Percentiles rank a stretch among this genome's conserved stretches.
Conservation (phyloP, 2,888 invertebrate genomes). For the Empis stercorea region DNA sequence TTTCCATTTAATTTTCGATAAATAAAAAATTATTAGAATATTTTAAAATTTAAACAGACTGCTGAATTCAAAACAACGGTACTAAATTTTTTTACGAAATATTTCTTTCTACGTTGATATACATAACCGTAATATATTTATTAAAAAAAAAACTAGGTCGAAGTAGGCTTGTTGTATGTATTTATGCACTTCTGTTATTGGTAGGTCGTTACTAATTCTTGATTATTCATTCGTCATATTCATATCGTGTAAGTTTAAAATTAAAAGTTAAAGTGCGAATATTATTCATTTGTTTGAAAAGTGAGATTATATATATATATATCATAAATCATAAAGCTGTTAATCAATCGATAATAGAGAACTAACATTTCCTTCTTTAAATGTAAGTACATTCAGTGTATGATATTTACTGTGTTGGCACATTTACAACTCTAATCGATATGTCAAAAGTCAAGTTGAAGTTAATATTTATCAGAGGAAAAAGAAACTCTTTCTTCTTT, state of each 20-base stretch:
- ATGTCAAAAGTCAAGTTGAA: too few species aligned
- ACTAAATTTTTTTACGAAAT: neutral
- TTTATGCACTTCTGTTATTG: neutral
- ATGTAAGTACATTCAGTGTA: neutral
- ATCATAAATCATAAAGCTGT: neutral
- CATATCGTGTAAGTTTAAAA: neutral
- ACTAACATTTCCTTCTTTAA: too few species aligned
- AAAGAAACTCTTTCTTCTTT: too few species aligned
- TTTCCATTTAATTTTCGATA: neutral
- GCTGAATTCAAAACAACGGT: neutral
- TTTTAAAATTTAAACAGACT: neutral
- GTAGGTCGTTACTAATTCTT: neutral
- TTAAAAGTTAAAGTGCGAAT: neutral
- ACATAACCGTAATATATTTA: neutral
- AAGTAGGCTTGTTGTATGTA: neutral
- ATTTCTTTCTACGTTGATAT: neutral
- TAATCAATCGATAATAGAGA: too few species aligned
- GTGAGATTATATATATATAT: neutral
- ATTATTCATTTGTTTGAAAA: neutral
- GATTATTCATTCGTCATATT: neutral
- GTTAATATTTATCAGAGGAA: too few species aligned
- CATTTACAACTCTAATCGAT: too few species aligned
- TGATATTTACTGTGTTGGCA: too few species aligned
- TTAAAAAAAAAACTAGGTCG: neutral
- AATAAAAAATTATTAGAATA: neutral